Conservation (phyloP, 2,797 vertebrate genomes). For the Schizopygopsis malacanthus region DNA sequence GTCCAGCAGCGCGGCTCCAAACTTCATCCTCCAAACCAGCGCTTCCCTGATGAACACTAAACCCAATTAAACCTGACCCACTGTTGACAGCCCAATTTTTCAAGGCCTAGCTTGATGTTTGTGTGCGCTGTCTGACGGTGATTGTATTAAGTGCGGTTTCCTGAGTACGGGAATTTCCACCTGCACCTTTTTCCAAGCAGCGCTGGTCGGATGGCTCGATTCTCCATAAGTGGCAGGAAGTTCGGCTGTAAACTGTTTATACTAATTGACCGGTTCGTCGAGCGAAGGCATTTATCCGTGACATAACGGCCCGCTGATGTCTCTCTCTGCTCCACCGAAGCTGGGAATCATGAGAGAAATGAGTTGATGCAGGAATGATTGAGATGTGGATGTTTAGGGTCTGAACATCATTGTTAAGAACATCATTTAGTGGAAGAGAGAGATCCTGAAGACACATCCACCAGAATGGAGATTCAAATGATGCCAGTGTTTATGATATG, state of each 20-base stretch:
- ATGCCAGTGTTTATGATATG: too few relatives aligned
- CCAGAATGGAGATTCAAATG: neutral
- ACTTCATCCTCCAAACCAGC: slow-evolving; percentile 58
- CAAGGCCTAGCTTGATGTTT: slow-evolving; percentile 63
- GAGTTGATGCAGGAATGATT: slow-evolving; percentile 35
- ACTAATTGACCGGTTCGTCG: slow-evolving; percentile 69
- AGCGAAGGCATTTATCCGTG: slow-evolving; percentile 56
- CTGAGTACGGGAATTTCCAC: slow-evolving; percentile 77
- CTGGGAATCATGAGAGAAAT: slow-evolving; percentile 22
- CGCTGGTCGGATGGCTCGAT: slow-evolving; percentile 61
- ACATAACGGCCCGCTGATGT: slow-evolving; percentile 42
- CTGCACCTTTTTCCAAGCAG: slow-evolving; percentile 71
- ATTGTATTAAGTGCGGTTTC: slow-evolving; percentile 76
- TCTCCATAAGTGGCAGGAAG: slow-evolving; percentile 74
- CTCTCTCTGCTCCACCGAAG: slow-evolving; percentile 36
- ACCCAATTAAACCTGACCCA: slow-evolving; percentile 70
- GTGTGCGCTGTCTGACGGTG: slow-evolving; percentile 57
- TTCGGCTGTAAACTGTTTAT: slow-evolving; percentile 74
- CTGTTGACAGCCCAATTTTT: slow-evolving; percentile 65
- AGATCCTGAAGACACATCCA: neutral
- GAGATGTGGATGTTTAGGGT: slow-evolving; percentile 33
- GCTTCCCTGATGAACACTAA: slow-evolving; percentile 66
- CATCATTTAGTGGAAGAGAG: neutral
- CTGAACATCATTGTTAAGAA: slow-evolving; percentile 49
- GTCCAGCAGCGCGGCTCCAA: slow-evolving; percentile 56